These are phyloP conservation scores for Urocolius indicus DNA, from an alignment of 2,113 vertebrate species.

Conservation along the genomic window DNA sequence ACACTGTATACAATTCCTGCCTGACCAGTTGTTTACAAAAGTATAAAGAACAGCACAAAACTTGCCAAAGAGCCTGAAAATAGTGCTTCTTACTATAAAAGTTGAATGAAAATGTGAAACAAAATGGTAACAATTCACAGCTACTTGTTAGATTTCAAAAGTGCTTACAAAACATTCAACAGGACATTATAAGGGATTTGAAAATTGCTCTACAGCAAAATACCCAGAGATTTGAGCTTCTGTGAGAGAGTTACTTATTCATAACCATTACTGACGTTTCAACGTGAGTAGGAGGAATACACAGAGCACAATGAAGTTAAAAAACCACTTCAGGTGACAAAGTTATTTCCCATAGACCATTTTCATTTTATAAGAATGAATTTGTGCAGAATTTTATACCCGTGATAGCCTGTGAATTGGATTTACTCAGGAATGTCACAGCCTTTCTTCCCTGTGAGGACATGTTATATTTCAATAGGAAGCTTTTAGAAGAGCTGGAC, in stretches of 20 bases:
- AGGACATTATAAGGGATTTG: not conserved
- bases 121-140: not conserved
- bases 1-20: not conserved
- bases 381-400: not conserved
- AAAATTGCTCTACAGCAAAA: not conserved
- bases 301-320: not conserved
- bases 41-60: not conserved
- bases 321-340: not conserved
- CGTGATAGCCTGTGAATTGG: not conserved
- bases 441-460: not conserved
- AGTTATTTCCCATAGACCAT: not conserved
- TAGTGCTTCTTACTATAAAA: not conserved
- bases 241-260: not conserved
- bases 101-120: not conserved
- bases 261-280: not conserved
- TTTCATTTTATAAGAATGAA: not conserved
- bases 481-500: not conserved
- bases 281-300: not conserved
- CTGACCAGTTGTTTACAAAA: not conserved
- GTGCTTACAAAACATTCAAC: not conserved
- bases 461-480: not conserved
- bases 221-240: not conserved
- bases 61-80: not conserved
- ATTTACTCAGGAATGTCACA: not conserved
- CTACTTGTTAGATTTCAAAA: not conserved